Base-by-base conservation (phyloP, 2,797 vertebrate species). In the Choloepus didactylus region DNA sequence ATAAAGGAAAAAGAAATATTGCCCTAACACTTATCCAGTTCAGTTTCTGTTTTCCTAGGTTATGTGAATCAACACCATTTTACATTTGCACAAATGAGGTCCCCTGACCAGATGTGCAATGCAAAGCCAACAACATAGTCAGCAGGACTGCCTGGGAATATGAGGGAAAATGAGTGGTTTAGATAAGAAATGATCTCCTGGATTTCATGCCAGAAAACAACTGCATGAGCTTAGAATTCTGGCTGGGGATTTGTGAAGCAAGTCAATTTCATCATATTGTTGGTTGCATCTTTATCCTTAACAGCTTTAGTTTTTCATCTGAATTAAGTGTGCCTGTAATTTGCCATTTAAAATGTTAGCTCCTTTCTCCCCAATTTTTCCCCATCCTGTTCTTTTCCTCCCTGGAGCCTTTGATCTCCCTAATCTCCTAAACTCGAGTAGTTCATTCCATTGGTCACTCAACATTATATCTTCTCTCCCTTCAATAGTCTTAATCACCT, bases 141-240 rank as follows among this genome's bases (percentile, higher is more conserved):
- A 91, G 89, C 93, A 95, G 70, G 92, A 83, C 85, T 93, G 75
- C 35, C 56, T 51, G 27, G 44, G 70, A 86, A 90, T 86, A 38
- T 51, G 75, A 93, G 72, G 86, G 96, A 80, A 95, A 87, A n/a
- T 83, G 81, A 94, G 27, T 59, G 21, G 86, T 90, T 81, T 59
- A 72, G 95, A 93, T 91, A 96, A 96, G 95, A 93, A 76, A 67
- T 62, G 14, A 86, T 76, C 91, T 93, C 73, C 49, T 59, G 56
- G 59, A 81, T 46, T 46, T 93, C 25, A 41, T 80, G 88, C 54
- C 62, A 89, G 72, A 93, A 96, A 93, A 80, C 35, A 83, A 62
- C 73, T 69, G 9, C 1, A 0, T 25, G 27, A 75, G 25, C 69
- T 89, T 51, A 59, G 54, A 87, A 73, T 90, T 72, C 84, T 93